These are phyloP conservation scores for Drosophila peninsularis DNA, from an alignment of 2,888 invertebrate genomes.

Conservation along the genomic window DNA sequence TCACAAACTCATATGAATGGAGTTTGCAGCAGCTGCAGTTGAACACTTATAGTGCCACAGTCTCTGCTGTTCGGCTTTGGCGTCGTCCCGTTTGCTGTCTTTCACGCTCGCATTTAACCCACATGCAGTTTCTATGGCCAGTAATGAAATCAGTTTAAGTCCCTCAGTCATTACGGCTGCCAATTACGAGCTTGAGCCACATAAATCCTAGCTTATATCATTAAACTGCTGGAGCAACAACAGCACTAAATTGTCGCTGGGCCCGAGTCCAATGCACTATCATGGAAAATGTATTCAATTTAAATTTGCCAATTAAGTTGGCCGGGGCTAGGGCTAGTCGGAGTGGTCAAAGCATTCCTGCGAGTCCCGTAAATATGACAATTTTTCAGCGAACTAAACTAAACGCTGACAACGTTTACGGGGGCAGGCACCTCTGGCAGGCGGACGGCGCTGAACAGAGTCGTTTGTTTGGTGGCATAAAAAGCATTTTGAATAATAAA, in stretches of 20 bases:
- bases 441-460: not conserved
- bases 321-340: not conserved
- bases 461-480: constrained; percentile 49
- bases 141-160: constrained; percentile 32
- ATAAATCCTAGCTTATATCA: constrained; percentile 63
- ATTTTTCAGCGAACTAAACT: constrained; percentile 58
- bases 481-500: constrained; percentile 75
- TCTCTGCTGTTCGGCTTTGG: too few species aligned
- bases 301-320: constrained; percentile 76
- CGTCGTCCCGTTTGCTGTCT: too few species aligned
- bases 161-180: constrained; percentile 46
- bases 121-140: constrained; percentile 13
- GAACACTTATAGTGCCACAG: too few species aligned
- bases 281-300: constrained; percentile 75
- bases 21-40: too few species aligned
- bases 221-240: constrained; percentile 64
- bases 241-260: constrained; percentile 36
- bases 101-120: constrained; percentile 37
- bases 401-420: constrained; percentile 72
- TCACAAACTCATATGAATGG: too few species aligned
- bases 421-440: constrained; percentile 2
- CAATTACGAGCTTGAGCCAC: constrained; percentile 58
- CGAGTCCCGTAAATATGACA: constrained; percentile 50
- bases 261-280: constrained; percentile 68
- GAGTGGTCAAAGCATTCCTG: constrained; percentile 1